Percentiles rank a stretch among this genome's conserved stretches.
Conservation (phyloP, 2,888 invertebrate genomes). For the Drosophila borborema region DNA sequence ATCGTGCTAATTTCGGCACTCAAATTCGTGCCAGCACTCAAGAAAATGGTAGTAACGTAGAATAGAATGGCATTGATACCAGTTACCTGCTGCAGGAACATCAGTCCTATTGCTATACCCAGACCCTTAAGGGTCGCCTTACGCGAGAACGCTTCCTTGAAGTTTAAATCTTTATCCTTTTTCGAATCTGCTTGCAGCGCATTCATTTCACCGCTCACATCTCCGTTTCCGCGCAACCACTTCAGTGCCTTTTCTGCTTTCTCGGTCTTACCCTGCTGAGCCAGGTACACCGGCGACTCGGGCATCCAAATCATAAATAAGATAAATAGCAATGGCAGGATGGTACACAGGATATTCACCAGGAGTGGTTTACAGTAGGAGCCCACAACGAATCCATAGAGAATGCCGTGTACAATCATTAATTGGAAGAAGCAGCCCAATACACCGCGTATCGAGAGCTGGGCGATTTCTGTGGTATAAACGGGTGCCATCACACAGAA, state of each 20-base stretch:
- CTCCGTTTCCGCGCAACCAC: constrained; percentile 89
- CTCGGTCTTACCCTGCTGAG: constrained; percentile 87
- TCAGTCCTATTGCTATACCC: constrained; percentile 90
- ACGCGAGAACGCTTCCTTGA: constrained; percentile 86
- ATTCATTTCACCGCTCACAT: constrained; percentile 87
- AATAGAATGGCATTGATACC: constrained; percentile 93
- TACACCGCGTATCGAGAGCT: constrained; percentile 91
- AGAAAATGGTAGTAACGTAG: constrained; percentile 90
- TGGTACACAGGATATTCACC: constrained; percentile 59
- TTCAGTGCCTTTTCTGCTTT: constrained; percentile 89
- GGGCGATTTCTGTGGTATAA: constrained; percentile 93
- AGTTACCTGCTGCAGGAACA: constrained; percentile 94
- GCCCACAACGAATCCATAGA: constrained; percentile 89
- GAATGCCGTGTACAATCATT: constrained; percentile 91
- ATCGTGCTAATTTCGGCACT: constrained; percentile 88
- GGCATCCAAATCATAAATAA: constrained; percentile 91
- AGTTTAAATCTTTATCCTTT: constrained; percentile 84
- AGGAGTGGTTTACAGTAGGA: constrained; percentile 15
- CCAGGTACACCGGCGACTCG: constrained; percentile 90
- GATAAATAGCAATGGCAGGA: constrained; percentile 88
- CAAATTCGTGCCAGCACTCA: constrained; percentile 28
- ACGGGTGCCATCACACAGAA: constrained; percentile 93
- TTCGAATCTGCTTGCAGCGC: constrained; percentile 12
- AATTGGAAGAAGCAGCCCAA: constrained; percentile 94
- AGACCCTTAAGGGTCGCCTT: constrained; percentile 88